Conservation (phyloP, 2,113 vertebrate genomes). For the Numenius arquata region DNA sequence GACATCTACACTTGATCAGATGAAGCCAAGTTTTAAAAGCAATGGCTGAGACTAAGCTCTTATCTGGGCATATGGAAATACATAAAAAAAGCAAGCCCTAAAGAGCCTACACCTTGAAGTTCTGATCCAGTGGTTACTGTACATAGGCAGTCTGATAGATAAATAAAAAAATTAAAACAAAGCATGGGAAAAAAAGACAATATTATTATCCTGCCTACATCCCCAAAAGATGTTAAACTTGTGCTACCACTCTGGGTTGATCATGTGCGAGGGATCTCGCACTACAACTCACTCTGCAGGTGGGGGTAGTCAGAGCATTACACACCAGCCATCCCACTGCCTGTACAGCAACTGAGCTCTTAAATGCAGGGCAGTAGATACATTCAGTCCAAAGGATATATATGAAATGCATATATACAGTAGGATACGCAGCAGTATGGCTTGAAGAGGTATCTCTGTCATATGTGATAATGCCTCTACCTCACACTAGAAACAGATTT, state of each 20-base stretch:
- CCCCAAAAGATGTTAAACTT: not conserved
- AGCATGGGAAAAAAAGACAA: not conserved
- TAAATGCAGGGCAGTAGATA: not conserved
- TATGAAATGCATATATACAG: not conserved
- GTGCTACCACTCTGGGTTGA: not conserved
- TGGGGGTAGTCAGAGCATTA: not conserved
- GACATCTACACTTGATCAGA: not conserved
- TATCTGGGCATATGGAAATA: not conserved
- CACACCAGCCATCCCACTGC: not conserved
- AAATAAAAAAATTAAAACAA: not conserved
- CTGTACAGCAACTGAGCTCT: not conserved
- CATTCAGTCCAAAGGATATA: not conserved
- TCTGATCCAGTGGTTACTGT: not conserved
- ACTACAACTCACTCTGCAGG: not conserved
- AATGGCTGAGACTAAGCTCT: not conserved
- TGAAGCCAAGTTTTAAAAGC: not conserved
- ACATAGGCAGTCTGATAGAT: not conserved
- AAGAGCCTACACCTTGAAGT: not conserved
- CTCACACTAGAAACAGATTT: not conserved
- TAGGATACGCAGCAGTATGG: not conserved
- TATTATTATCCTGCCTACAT: not conserved
- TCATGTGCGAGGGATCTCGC: not conserved
- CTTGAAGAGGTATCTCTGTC: not conserved
- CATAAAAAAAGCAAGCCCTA: not conserved
- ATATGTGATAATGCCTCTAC: not conserved